These are phyloP conservation scores for Numida meleagris DNA, from an alignment of 2,113 vertebrate species.

Conservation along the genomic window DNA sequence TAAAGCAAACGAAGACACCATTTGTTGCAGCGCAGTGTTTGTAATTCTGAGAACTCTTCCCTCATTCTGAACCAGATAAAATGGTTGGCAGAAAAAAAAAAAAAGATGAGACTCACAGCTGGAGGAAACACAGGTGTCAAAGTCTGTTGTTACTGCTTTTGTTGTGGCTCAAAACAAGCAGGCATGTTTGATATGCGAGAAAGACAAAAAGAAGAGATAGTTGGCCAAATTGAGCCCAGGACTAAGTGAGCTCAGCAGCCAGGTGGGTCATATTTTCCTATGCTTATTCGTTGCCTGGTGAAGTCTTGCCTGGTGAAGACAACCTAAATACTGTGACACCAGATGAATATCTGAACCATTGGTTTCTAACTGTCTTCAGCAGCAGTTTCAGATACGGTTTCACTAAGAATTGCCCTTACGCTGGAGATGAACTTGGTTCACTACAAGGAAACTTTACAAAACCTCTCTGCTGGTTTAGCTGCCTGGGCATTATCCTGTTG, in stretches of 20 bases:
- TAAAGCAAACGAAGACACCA: background rate
- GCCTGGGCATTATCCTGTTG: background rate
- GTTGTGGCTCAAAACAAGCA: constrained; percentile 48
- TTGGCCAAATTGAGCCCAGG: background rate
- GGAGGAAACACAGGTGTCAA: constrained; percentile 52
- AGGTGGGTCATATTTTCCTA: constrained; percentile 15
- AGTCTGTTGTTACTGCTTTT: constrained; percentile 59
- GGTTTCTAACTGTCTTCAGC: background rate
- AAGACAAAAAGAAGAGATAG: background rate
- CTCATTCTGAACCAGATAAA: background rate
- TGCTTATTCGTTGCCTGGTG: background rate
- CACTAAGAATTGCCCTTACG: background rate
- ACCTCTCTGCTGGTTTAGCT: constrained; percentile 1
- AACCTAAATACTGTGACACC: background rate
- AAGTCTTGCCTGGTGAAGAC: background rate
- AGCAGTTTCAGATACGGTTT: background rate
- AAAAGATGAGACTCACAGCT: constrained; percentile 47
- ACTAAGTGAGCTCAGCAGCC: background rate
- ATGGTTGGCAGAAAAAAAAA: constrained; percentile 15
- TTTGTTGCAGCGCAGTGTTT: constrained; percentile 29
- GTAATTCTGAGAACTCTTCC: constrained; percentile 47
- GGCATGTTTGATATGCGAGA: background rate
- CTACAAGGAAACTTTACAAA: background rate
- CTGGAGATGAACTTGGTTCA: background rate
- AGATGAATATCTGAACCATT: accelerated